phyloP scores from a whole-genome alignment of 2,113 vertebrate species.

The Pica pica region DNA sequence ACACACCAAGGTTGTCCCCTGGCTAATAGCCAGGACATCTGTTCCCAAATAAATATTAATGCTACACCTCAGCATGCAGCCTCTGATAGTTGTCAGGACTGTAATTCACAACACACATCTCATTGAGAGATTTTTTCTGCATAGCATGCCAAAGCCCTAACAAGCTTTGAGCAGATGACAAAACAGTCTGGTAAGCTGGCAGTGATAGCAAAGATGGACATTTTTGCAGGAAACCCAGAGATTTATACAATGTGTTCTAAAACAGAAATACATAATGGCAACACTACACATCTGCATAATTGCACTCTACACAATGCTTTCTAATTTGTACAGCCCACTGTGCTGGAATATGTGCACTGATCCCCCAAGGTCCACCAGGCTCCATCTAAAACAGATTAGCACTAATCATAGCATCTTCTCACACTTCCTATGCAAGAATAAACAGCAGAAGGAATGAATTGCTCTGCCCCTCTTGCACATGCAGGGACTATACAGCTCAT shows the following conservation, averaged over 20 bases:
- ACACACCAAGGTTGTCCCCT: neutral
- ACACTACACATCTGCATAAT: neutral
- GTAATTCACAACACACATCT: neutral
- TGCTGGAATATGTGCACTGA: neutral
- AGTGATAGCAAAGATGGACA: neutral
- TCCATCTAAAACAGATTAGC: neutral
- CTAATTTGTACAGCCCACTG: neutral
- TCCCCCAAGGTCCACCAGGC: neutral
- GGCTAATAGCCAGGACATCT: neutral
- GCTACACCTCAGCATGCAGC: neutral
- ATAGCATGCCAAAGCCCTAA: neutral
- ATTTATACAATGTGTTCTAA: neutral
- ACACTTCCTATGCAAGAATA: neutral
- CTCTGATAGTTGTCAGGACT: neutral
- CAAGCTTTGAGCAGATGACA: constrained; percentile 13
- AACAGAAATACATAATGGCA: neutral
- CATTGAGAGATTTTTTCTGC: neutral
- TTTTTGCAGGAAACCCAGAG: neutral
- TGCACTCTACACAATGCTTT: neutral
- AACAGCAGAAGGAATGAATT: neutral
- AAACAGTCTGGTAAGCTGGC: neutral
- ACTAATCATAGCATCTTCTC: neutral
- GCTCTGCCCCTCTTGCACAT: neutral
- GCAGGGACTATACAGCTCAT: neutral
- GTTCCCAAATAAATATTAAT: neutral